Evolutionary conservation across 1,140 invertebrate genomes (phyloP).

Genomic region (Pantala flavescens): DNA sequence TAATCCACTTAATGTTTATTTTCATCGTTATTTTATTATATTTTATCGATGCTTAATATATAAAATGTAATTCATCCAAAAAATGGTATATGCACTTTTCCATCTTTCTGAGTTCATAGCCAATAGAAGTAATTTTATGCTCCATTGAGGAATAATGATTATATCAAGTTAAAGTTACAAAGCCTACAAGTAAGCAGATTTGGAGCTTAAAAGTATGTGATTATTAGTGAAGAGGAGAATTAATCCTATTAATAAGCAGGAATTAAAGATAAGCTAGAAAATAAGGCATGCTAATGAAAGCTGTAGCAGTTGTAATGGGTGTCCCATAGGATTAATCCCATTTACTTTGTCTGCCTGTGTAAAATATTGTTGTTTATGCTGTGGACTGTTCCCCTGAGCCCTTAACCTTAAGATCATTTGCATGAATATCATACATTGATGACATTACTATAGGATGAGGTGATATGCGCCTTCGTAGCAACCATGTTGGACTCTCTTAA

Average conservation of each 20-base stretch:
- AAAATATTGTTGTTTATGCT: neutral
- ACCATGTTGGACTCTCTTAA: no score
- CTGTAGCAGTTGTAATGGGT: neutral
- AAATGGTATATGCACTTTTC: neutral
- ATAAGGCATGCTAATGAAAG: constrained; percentile 6
- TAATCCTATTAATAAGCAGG: neutral
- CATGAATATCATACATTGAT: neutral
- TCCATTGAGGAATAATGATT: neutral
- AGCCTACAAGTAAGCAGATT: neutral
- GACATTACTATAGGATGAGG: neutral
- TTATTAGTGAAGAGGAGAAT: neutral
- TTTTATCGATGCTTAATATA: no score
- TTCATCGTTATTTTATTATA: no score
- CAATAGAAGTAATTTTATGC: neutral
- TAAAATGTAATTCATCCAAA: no score
- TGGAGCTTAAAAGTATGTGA: neutral
- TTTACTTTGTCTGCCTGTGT: constrained; percentile 1
- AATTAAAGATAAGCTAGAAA: constrained; percentile 10
- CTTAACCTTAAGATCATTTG: neutral
- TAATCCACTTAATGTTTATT: no score
- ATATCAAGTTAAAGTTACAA: neutral
- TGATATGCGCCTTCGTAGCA: neutral
- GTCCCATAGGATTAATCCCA: neutral
- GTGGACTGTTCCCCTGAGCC: constrained; percentile 1
- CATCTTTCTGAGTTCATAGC: neutral